Conservation (phyloP, 1,140 invertebrate genomes). For the Zaprionus capensis region DNA sequence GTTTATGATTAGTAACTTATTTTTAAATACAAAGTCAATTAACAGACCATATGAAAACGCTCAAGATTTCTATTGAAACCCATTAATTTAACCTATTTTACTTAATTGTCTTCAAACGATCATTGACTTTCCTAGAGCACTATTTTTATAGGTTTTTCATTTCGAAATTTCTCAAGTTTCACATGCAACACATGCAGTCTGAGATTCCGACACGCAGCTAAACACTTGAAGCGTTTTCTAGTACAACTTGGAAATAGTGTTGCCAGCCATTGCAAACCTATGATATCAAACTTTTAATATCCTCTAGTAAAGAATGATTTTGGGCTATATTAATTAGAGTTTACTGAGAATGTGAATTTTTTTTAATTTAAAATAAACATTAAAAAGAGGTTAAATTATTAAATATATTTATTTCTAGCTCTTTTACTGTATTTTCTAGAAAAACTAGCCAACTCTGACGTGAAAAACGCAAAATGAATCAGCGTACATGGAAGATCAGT, state of each 20-base stretch:
- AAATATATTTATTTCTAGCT: neutral
- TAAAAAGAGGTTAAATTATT: neutral
- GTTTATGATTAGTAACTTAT: neutral
- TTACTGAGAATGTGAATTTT: neutral
- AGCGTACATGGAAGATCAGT: neutral
- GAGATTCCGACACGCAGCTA: slow-evolving; percentile 3
- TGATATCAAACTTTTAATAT: neutral
- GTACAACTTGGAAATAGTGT: neutral
- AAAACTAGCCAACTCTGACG: neutral
- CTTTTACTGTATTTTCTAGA: neutral
- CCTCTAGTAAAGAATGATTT: too few species aligned
- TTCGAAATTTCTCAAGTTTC: slow-evolving; percentile 10
- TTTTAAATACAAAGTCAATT: neutral
- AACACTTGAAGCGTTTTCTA: slow-evolving; percentile 14
- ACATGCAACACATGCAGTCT: slow-evolving; percentile 13
- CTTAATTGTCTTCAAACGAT: neutral
- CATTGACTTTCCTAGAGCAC: slow-evolving; percentile 1
- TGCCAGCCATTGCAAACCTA: neutral
- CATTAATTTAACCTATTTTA: neutral
- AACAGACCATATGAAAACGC: neutral
- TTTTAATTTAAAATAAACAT: neutral
- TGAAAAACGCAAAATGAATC: neutral
- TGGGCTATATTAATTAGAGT: too few species aligned
- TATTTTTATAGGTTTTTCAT: slow-evolving; percentile 4
- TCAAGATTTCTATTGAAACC: neutral